Conservation (phyloP, 2,113 vertebrate genomes). For the Bubo scandiacus region DNA sequence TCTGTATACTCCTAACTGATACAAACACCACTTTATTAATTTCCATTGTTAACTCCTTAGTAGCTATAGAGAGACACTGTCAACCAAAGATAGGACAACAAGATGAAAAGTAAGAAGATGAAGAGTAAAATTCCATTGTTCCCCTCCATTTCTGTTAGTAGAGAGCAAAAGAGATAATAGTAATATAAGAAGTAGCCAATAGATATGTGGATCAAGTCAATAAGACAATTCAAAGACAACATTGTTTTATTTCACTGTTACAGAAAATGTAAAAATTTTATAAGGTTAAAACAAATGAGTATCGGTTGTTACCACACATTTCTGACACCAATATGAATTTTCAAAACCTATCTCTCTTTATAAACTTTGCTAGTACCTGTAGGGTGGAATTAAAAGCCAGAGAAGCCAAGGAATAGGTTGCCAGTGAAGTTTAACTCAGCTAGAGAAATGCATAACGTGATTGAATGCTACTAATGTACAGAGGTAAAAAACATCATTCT, state of each 20-base stretch:
- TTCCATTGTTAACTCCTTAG: neutral
- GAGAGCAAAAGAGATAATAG: neutral
- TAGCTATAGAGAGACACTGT: neutral
- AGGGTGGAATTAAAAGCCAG: neutral
- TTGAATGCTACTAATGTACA: neutral
- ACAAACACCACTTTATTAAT: neutral
- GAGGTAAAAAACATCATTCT: neutral
- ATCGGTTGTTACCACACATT: neutral
- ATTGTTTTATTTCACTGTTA: neutral
- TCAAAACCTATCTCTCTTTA: neutral
- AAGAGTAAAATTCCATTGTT: neutral
- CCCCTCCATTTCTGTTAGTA: neutral
- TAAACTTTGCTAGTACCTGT: neutral
- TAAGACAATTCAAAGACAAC: neutral
- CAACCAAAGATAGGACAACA: neutral
- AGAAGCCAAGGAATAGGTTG: neutral
- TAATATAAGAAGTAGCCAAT: neutral
- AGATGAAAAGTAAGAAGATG: neutral
- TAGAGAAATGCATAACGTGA: neutral
- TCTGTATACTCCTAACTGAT: neutral
- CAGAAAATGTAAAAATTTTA: neutral
- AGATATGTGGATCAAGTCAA: neutral
- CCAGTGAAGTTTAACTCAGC: neutral
- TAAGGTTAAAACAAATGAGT: neutral
- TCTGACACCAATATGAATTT: neutral